Conservation (phyloP, 2,113 vertebrate genomes). For the Copsychus sechellarum region DNA sequence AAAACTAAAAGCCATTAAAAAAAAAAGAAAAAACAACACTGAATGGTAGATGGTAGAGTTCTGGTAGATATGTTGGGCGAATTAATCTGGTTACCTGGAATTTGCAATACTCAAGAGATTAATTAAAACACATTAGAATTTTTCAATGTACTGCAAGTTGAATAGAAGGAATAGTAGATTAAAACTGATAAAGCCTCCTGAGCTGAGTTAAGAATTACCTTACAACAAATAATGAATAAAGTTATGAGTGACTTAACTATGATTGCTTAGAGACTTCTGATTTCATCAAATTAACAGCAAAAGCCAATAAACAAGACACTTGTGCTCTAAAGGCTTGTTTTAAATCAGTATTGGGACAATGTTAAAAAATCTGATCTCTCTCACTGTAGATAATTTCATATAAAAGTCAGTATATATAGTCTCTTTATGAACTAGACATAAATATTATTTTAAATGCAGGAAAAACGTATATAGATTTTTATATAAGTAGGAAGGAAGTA, state of each 20-base stretch:
- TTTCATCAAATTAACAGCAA: constrained; percentile 51
- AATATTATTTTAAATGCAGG: background rate
- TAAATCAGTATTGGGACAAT: background rate
- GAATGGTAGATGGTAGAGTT: background rate
- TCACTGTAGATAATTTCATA: background rate
- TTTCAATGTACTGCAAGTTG: constrained; percentile 15
- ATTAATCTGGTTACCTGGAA: constrained; percentile 17
- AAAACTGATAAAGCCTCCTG: constrained; percentile 24
- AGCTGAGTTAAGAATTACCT: constrained; percentile 14
- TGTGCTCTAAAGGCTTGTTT: background rate
- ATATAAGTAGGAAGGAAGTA: background rate
- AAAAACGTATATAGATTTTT: background rate
- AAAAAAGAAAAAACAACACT: background rate
- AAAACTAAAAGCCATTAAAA: background rate
- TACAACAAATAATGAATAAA: constrained; percentile 41
- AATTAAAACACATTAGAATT: constrained; percentile 59
- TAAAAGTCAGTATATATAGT: background rate
- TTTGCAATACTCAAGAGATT: constrained; percentile 20
- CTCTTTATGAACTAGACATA: background rate
- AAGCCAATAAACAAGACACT: constrained; percentile 17
- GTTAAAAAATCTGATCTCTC: background rate
- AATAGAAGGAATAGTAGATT: constrained; percentile 49
- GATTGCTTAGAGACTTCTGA: constrained; percentile 23
- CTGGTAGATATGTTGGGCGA: background rate
- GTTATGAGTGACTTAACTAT: background rate